Evolutionary conservation across 2,888 invertebrate genomes (phyloP), one percentile per base, ranked within the genome.

Genomic region (Tenthredo scrophulariae): DNA sequence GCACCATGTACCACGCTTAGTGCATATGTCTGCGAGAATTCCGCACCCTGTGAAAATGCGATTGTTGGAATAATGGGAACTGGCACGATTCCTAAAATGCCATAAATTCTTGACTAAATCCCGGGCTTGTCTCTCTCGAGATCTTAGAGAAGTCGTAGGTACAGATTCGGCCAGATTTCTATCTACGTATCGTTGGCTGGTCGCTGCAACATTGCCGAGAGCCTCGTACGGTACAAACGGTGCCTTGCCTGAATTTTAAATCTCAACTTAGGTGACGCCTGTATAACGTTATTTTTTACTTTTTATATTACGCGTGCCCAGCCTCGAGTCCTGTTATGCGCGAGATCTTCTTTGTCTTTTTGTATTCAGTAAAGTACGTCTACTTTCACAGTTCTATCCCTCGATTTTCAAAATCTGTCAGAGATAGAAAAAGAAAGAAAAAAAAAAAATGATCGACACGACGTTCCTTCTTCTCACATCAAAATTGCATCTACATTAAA

Each of bases 141-240:
- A 50, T 29, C 29, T 54, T 77, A n/a, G 50, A 77, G 26, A 33
- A 46, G 77, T 77, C 18, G 5, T 7, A 26, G 26, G 43, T 77
- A 74, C 77, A 54, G 77, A 26, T 77, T 50, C 2, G 29, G 33
- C 15, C 26, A 77, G 54, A 54, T 46, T 22, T n/a, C 1, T 43
- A 43, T 54, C 29, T 54, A 77, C n/a, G 54, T 54, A 29, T 58
- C 43, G 65, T 46, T 46, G 67, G 82, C 22, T 26, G 18, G 82
- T 65, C 82, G n/a, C 15, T n/a, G 67, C 33, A 80, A 80, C 62
- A 80, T 46, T 26, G 82, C 82, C 82, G 46, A 43, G 82, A 83
- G 82, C 67, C 22, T 67, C 65, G 82, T 83, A 83, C 82, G 82
- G 82, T 83, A 83, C 46, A 83, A 83, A 18, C 65, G 82, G 46